Evolutionary conservation across 2,888 invertebrate genomes (phyloP).

Genomic region (Limnephilus lunatus): DNA sequence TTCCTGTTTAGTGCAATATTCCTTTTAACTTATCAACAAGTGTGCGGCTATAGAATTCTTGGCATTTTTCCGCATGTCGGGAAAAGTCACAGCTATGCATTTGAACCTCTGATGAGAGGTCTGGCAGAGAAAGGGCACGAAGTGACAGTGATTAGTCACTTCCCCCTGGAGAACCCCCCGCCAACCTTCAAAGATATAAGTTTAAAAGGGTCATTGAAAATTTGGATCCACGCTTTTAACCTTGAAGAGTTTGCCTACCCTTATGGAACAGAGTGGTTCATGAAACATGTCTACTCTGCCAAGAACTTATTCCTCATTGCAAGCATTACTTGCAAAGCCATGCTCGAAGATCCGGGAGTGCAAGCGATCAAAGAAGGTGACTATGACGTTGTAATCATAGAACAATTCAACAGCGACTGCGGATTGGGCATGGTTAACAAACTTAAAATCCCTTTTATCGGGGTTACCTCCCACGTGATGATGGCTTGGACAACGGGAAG

Average conservation of each 20-base stretch:
- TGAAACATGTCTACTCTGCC: conserved; percentile 54
- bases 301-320: conserved; percentile 55
- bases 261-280: conserved; percentile 48
- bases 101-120: conserved; percentile 78
- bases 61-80: conserved; percentile 83
- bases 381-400: conserved; percentile 75
- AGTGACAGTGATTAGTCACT: conserved; percentile 82
- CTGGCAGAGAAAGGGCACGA: conserved; percentile 81
- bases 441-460: conserved; percentile 75
- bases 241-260: conserved; percentile 50
- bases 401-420: conserved; percentile 75
- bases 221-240: conserved; percentile 55
- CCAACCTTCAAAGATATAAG: conserved; percentile 80
- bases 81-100: conserved; percentile 84
- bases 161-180: conserved; percentile 75
- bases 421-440: conserved; percentile 72
- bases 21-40: conserved; percentile 38
- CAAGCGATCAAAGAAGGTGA: conserved; percentile 63
- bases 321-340: conserved; percentile 50
- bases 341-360: conserved; percentile 59
- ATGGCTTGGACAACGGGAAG: conserved; percentile 75
- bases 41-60: conserved; percentile 72
- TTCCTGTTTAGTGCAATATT: conserved; percentile 16
- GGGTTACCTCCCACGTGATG: conserved; percentile 75
- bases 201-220: conserved; percentile 70